These are phyloP conservation scores for Acrocephalus arundinaceus DNA, from an alignment of 2,113 vertebrate genomes.

Conservation along the genomic window DNA sequence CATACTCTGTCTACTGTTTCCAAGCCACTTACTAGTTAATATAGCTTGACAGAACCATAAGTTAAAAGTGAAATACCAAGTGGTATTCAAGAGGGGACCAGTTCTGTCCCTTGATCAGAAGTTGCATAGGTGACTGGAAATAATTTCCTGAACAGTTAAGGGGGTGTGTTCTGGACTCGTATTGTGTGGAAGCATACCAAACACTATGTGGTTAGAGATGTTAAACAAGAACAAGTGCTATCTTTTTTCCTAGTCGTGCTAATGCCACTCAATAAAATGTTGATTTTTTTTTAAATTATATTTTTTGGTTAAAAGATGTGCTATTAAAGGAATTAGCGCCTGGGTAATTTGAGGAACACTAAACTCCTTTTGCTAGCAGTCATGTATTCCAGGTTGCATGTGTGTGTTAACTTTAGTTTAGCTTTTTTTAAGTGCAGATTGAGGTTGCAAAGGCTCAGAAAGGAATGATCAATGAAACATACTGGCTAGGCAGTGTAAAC, in stretches of 20 bases:
- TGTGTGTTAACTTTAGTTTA: background rate
- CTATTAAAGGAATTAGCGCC: background rate
- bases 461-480: background rate
- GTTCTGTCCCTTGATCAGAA: background rate
- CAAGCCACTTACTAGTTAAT: background rate
- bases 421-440: background rate
- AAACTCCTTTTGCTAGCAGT: background rate
- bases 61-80: background rate
- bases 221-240: background rate
- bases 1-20: slow-evolving; percentile 25
- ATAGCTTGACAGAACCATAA: background rate
- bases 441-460: background rate
- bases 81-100: background rate
- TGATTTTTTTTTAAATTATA: background rate
- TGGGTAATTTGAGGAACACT: background rate
- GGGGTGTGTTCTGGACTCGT: background rate
- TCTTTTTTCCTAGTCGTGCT: background rate
- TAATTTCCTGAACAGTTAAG: background rate
- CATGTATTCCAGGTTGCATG: background rate
- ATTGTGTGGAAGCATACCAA: background rate
- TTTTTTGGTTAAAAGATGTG: background rate
- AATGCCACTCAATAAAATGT: background rate
- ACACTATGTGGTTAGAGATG: background rate
- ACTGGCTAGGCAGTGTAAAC: background rate
- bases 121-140: background rate